A percentile compares a stretch with the other conserved stretches of the same genome.
phyloP scores from a whole-genome alignment of 2,888 invertebrate species.

The Rhyacophila evoluta region DNA sequence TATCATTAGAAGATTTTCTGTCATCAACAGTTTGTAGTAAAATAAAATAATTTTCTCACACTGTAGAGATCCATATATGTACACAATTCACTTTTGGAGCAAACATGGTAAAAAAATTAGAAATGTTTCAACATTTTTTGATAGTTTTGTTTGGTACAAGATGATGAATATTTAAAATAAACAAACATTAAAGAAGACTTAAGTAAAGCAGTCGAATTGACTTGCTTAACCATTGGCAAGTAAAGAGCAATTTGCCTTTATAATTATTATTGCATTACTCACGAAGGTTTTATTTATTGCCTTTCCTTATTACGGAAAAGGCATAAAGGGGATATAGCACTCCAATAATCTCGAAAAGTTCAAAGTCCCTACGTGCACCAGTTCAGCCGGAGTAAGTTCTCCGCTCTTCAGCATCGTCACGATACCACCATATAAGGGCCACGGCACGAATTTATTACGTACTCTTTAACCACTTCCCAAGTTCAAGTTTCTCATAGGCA shows the following conservation, averaged over 20 bases:
- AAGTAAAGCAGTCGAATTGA: background rate
- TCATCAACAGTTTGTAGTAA: too few relatives aligned
- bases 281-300: constrained; percentile 28
- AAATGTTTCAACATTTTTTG: too few relatives aligned
- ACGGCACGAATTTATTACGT: constrained; percentile 45
- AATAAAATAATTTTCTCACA: too few relatives aligned
- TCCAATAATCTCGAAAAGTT: constrained; percentile 51
- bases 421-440: constrained; percentile 50
- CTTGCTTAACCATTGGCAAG: constrained; percentile 23
- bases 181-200: too few relatives aligned
- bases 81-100: too few relatives aligned
- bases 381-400: constrained; percentile 40
- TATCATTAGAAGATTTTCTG: too few relatives aligned
- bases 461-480: constrained; percentile 44
- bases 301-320: constrained; percentile 41
- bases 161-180: too few relatives aligned
- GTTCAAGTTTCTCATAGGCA: constrained; percentile 49
- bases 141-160: too few relatives aligned
- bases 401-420: constrained; percentile 48
- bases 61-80: too few relatives aligned
- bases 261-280: constrained; percentile 1
- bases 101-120: too few relatives aligned
- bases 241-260: background rate
- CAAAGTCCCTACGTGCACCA: constrained; percentile 51
- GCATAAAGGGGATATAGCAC: constrained; percentile 43